Evolutionary conservation across 1,140 invertebrate genomes (phyloP), one percentile per base, ranked within the genome.

Genomic region (Heliothis subflexa): DNA sequence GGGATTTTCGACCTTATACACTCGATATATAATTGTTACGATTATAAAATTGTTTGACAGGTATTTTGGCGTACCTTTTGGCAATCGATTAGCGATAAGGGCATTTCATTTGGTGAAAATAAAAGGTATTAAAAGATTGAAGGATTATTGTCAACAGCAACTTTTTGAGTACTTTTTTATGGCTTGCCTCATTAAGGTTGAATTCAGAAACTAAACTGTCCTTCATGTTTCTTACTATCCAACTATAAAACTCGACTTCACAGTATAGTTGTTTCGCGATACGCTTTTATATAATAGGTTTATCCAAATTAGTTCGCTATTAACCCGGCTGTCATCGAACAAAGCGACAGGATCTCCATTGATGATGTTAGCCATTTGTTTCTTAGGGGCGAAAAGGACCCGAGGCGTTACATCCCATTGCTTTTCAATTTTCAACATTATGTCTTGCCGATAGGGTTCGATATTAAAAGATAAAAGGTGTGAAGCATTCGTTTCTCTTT

Each of bases 401-500:
- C 45, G 47, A 78, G 61, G 81, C 74, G 45, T 16, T 55, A 9
- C 12, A 3, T 12, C 2, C 16, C 11, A 7, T n/a, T 12, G 45
- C 14, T 50, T 3, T 50, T 21, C 59, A 10, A 86, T 81, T 78
- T 77, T 81, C 55, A 25, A 84, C 83, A 71, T 85, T 82, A 4
- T n/a, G 11, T 5, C 10, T 25, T 40, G 9, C 28, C 0, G 14
- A 62, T 79, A 85, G n/a, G 66, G 79, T 68, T 61, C 47, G 80
- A 73, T 85, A 86, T 83, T 21, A 54, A 61, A 28, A 13, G 81
- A 66, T 12, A 55, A 61, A 10, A 40, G 12, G 84, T 62, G 79
- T 83, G 79, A 80, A 85, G 86, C 85, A 91, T 89, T 89, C 87
- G 81, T 85, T 88, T 61, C 52, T 90, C 91, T 93, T 93, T 93